phyloP scores from a whole-genome alignment of 2,113 vertebrate species.

The Tricholaema leucomelas region DNA sequence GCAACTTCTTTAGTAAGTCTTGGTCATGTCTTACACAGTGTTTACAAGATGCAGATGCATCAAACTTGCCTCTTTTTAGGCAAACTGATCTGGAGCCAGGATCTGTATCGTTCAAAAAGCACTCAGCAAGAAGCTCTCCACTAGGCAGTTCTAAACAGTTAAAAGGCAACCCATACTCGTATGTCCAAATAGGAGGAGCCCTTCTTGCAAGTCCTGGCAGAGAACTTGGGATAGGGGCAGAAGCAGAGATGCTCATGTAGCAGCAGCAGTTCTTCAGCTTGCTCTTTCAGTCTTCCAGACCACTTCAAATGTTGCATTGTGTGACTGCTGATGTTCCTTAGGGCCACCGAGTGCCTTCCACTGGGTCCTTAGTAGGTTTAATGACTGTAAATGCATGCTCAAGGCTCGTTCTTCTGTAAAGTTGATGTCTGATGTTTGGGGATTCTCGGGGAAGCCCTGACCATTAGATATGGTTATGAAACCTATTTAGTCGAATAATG shows the following conservation, averaged over 20 bases:
- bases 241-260: background rate
- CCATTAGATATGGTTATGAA: background rate
- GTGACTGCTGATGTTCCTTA: background rate
- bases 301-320: background rate
- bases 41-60: background rate
- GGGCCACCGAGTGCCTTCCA: background rate
- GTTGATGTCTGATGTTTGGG: background rate
- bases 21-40: background rate
- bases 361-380: background rate
- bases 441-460: background rate
- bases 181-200: background rate
- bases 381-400: background rate
- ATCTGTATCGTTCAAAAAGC: background rate
- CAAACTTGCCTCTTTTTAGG: background rate
- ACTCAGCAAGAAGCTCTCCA: background rate
- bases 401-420: background rate
- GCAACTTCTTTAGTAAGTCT: background rate
- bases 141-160: background rate
- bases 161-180: background rate
- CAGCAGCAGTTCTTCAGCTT: background rate
- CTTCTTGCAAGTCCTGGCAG: background rate
- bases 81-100: background rate
- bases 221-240: background rate
- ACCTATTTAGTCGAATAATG: background rate
- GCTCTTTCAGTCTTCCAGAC: background rate